These are phyloP conservation scores for Neodiprion fabricii DNA, from an alignment of 1,140 invertebrate species.

Conservation along the genomic window DNA sequence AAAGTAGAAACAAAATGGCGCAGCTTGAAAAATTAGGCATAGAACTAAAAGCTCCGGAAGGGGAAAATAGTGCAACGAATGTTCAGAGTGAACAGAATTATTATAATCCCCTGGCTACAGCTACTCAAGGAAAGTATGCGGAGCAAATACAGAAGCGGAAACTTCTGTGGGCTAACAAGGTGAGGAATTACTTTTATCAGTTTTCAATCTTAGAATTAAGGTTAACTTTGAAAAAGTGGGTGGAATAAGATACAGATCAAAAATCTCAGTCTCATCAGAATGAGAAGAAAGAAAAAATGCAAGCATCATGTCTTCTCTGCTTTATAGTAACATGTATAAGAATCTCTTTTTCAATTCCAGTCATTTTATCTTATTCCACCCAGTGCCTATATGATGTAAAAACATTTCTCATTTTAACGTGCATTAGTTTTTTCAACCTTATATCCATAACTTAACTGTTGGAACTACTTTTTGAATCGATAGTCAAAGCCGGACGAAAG, in stretches of 20 bases:
- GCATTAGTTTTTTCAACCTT: slow-evolving; percentile 10
- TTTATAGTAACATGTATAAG: neutral
- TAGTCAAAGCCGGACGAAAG: slow-evolving; percentile 49
- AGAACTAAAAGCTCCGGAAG: slow-evolving; percentile 52
- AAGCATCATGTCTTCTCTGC: no score
- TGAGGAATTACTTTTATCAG: slow-evolving; percentile 31
- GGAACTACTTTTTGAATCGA: slow-evolving; percentile 22
- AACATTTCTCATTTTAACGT: slow-evolving; percentile 8
- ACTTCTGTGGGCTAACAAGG: slow-evolving; percentile 84
- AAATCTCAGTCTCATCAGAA: no score
- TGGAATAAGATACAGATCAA: no score
- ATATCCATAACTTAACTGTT: slow-evolving; percentile 11
- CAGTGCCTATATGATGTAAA: slow-evolving; percentile 8
- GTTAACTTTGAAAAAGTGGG: neutral
- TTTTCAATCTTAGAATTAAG: neutral
- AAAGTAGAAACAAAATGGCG: slow-evolving; percentile 57
- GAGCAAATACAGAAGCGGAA: slow-evolving; percentile 91
- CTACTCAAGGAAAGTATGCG: slow-evolving; percentile 83
- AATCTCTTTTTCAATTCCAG: slow-evolving; percentile 12
- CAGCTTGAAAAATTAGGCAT: slow-evolving; percentile 62
- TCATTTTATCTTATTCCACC: slow-evolving; percentile 15
- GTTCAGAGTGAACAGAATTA: slow-evolving; percentile 69
- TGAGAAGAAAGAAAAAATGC: no score
- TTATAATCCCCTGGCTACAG: slow-evolving; percentile 81
- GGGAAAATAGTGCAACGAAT: slow-evolving; percentile 28